phyloP scores from a whole-genome alignment of 2,888 invertebrate species.

The Eurytoma adleriae region DNA sequence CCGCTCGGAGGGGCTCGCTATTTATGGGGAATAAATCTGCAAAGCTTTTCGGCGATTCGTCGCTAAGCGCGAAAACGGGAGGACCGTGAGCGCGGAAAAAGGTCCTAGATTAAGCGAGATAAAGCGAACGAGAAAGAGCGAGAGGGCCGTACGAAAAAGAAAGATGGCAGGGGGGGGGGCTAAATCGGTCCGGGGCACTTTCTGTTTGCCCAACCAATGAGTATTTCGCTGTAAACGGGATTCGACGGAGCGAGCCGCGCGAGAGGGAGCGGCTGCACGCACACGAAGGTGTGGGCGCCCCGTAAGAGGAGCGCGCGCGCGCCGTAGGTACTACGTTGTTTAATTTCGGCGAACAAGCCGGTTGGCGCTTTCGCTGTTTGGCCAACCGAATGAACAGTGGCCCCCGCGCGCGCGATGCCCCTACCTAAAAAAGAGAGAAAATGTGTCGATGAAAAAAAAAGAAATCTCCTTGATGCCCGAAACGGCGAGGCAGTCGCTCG shows the following conservation, averaged over 20 bases:
- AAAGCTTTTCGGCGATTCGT: conserved; percentile 44
- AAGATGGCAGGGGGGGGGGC: conserved; percentile 43
- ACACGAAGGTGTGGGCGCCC: conserved; percentile 33
- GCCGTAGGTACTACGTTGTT: conserved; percentile 60
- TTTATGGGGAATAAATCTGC: conserved; percentile 53
- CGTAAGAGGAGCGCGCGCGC: conserved; percentile 27
- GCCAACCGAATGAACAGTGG: conserved; percentile 42
- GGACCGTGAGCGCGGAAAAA: conserved; percentile 1
- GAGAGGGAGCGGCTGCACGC: not conserved
- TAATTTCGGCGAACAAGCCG: conserved; percentile 66
- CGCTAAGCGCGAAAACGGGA: conserved; percentile 23
- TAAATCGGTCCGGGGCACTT: conserved; percentile 59
- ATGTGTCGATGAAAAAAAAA: conserved; percentile 16
- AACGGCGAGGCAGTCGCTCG: conserved; percentile 4
- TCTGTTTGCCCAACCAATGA: conserved; percentile 64
- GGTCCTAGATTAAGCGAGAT: conserved; percentile 38
- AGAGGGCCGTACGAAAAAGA: conserved; percentile 52
- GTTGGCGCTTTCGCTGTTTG: conserved; percentile 56
- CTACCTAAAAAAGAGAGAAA: conserved; percentile 8
- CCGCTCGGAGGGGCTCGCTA: conserved; percentile 18
- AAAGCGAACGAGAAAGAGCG: conserved; percentile 23
- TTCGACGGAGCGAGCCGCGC: conserved; percentile 39
- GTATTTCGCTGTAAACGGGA: conserved; percentile 64
- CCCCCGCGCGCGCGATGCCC: not conserved
- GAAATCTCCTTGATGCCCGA: conserved; percentile 22